Base-by-base conservation (phyloP, 2,888 invertebrate species). In the Drosophila seclusa region DNA sequence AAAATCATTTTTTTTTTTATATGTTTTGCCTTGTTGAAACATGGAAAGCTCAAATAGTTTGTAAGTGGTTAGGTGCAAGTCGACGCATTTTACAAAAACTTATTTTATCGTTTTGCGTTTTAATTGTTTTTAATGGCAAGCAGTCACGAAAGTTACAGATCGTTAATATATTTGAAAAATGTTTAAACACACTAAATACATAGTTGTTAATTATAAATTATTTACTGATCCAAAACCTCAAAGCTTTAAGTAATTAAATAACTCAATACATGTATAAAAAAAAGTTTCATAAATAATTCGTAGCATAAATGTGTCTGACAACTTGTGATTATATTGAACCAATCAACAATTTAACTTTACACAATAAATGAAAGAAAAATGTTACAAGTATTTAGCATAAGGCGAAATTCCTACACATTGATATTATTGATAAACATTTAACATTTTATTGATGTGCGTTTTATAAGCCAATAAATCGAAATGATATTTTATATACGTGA, bases 1-100 rank as follows among this genome's bases (percentile, higher is more conserved):
- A 63, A 59, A 55, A 34, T 18, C n/a, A 24, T 21, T 38, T 38
- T n/a, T 38, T 34, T 57, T 21, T 50, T 54, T 6, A 24, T n/a
- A n/a, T 32, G 6, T 53, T 27, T 24, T 29, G 2, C 34, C 66
- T n/a, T 50, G 57, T 61, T 64, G 27, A 65, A 68, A 64, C 54
- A 48, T 68, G 66, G 72, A 77, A 79, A 67, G 66, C 52, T 50
- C 42, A 73, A 73, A 58, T 18, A 21, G 24, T 40, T 3, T n/a
- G 4, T 16, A 45, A 36, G 24, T 24, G 34, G 34, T 16, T 24
- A 18, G 24, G 11, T n/a, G 27, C 13, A 38, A 55, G 1, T 38
- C 18, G 24, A 36, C 11, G 27, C 36, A 24, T 38, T 54, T 55
- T 40, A 57, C 40, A 57, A 57, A 31, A 21, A 57, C 21, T 21